Evolutionary conservation across 1,140 invertebrate genomes (phyloP).

Genomic region (Anthonomus grandis): DNA sequence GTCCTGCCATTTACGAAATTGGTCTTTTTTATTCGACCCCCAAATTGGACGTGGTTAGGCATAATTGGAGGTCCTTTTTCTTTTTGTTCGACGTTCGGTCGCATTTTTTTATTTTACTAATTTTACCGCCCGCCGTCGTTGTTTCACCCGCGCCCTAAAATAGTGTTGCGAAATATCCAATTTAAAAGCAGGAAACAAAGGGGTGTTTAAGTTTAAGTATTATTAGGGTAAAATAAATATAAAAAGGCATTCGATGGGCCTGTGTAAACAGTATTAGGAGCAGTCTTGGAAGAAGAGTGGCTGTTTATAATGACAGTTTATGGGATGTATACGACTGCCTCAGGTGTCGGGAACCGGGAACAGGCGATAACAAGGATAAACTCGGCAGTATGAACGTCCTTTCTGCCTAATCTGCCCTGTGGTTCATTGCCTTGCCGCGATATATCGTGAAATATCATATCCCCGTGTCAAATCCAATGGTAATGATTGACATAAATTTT

Average conservation of each 20-base stretch:
- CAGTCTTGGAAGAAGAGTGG: conserved; percentile 32
- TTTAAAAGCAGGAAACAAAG: conserved; percentile 16
- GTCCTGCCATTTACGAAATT: conserved; percentile 9
- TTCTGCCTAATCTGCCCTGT: conserved; percentile 42
- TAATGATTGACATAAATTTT: conserved; percentile 51
- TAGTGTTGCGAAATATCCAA: too few relatives aligned
- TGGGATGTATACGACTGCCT: conserved; percentile 32
- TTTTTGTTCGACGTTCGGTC: too few relatives aligned
- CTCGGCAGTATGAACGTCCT: conserved; percentile 33
- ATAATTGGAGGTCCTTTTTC: too few relatives aligned
- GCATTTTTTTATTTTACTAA: too few relatives aligned
- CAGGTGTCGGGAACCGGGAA: conserved; percentile 46
- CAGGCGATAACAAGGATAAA: conserved; percentile 50
- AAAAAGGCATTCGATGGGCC: conserved; percentile 27
- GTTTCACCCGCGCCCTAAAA: too few relatives aligned
- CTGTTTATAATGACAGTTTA: conserved; percentile 32
- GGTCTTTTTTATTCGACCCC: conserved; percentile 1
- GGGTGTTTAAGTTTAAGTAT: conserved; percentile 15
- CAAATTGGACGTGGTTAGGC: neutral
- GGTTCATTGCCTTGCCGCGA: conserved; percentile 43
- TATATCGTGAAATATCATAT: conserved; percentile 49
- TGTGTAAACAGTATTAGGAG: conserved; percentile 27
- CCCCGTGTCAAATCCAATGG: conserved; percentile 46
- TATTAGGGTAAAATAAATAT: conserved; percentile 27
- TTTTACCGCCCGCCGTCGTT: too few relatives aligned